Evolutionary conservation across 2,113 vertebrate genomes (phyloP), one percentile per base, ranked within the genome.

Genomic region (Pomatostomus ruficeps): DNA sequence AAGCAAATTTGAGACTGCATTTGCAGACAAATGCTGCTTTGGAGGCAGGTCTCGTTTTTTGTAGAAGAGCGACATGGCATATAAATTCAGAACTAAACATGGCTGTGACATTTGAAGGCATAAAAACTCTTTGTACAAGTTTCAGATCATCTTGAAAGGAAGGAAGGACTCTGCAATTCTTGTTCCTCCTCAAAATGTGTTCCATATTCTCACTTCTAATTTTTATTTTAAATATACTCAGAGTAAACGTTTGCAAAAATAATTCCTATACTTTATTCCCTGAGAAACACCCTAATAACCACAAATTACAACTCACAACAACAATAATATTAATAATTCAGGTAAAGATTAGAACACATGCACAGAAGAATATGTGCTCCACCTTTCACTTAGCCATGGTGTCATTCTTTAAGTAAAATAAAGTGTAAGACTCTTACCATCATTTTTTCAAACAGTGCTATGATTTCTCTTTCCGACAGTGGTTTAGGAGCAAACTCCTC

Each of bases 381-480:
- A 40, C 16, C 12, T 65, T 26, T 33, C 23, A 81, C 14, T 67
- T 33, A 48, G 14, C 14, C n/a, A 45, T 14, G 5, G 6, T 54
- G 25, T 38, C 45, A 52, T 42, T 45, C 25, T 61, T 40, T 29
- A 63, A 75, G 24, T 35, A 33, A 70, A 86, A 75, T 7, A 15
- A 79, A 33, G 25, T 3, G 0, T 28, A 82, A 73, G 33, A 65
- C 23, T 35, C 95, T 94, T 94, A 97, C 96, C 96, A 97, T 97
- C 96, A 97, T 97, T 93, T 96, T 97, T 90, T 97, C 96, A 80
- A 97, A 97, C 29, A 97, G 36, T 0, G 91, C 91, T 90, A 95
- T 95, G 55, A 97, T 74, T 90, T 97, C 96, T 90, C 85, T 83
- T 92, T 97, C 96, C 0, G 96, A 96, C 38, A 97, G n/a, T 2